Percentiles rank a stretch among this genome's conserved stretches.
Evolutionary conservation across 2,113 vertebrate genomes (phyloP).

Genomic region (Crypturellus undulatus): DNA sequence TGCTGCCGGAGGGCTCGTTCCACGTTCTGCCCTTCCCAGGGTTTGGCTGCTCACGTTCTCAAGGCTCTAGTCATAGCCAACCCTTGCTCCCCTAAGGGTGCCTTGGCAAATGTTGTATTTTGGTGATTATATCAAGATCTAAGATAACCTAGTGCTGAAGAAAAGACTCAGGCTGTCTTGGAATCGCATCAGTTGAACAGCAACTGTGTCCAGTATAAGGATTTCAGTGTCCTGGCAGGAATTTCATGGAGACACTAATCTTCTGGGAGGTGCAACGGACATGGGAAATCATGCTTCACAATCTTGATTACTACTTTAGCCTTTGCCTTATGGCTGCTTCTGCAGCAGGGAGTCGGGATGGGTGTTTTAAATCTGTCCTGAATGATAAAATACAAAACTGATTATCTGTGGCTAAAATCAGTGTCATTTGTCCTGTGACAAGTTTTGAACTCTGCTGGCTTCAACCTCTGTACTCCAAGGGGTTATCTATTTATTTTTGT

Average conservation of each 20-base stretch:
- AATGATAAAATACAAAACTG: neutral
- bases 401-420: neutral
- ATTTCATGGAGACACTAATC: neutral
- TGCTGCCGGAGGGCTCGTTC: neutral
- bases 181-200: neutral
- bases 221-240: neutral
- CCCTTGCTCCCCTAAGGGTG: neutral
- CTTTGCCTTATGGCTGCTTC: neutral
- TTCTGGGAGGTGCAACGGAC: neutral
- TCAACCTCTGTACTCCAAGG: neutral
- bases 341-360: neutral
- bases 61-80: neutral
- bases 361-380: neutral
- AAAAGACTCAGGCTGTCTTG: neutral
- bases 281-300: neutral
- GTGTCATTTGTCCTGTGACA: neutral
- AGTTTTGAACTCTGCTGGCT: neutral
- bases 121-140: neutral
- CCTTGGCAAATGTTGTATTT: neutral
- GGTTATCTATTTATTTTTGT: neutral
- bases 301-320: neutral
- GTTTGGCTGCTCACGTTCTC: fast-evolving
- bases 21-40: neutral
- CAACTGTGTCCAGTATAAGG: neutral
- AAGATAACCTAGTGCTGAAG: slow-evolving; percentile 4